Base-by-base conservation (phyloP, 2,888 invertebrate species). In the Hydroisotoma schaefferi region DNA sequence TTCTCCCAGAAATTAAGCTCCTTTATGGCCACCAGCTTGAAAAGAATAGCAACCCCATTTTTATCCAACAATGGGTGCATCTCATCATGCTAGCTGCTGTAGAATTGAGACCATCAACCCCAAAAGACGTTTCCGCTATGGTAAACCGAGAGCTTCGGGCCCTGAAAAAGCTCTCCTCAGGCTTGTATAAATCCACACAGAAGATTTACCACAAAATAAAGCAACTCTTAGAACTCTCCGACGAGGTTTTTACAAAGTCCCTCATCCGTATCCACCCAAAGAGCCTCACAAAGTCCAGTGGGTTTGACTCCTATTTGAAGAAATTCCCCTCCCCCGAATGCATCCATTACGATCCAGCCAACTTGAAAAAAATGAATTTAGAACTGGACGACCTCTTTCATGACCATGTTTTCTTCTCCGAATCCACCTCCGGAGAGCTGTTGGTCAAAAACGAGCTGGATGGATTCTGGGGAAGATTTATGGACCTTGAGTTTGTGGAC, bases 1-100 rank as follows among this genome's bases (percentile, higher is more conserved):
- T 64, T 23, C 53, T 69, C 5, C 68, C 68, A 2, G 61, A 66
- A 43, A n/a, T 66, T 22, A 64, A 63, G 33, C 59, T 63, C 12
- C 56, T 55, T 1, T 57, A 46, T 12, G 62, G 57, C 20, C 52
- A 49, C 37, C 54, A 61, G 26, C n/a, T 62, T 12, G 55, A 62
- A 1, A 44, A 55, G 5, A 18, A 27, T 1, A 44, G 48, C n/a
- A 53, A 53, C 38, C 38, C 57, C n/a, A 52, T 28, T 5, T 62
- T 66, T 37, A 56, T 59, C 2, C 26, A 60, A 33, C 61, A 69
- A 2, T 66, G 66, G 66, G 33, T 64, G 23, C 46, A 58, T 20
- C 47, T 66, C 10, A 46, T 64, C 10, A n/a, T 22, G 20, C 12
- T 53, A 12, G 59, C 63, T 22, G 59, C 55, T 6, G 37, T 15